These are phyloP conservation scores for Epiperipatus broadwayi DNA, from an alignment of 2,888 invertebrate genomes.

Conservation along the genomic window DNA sequence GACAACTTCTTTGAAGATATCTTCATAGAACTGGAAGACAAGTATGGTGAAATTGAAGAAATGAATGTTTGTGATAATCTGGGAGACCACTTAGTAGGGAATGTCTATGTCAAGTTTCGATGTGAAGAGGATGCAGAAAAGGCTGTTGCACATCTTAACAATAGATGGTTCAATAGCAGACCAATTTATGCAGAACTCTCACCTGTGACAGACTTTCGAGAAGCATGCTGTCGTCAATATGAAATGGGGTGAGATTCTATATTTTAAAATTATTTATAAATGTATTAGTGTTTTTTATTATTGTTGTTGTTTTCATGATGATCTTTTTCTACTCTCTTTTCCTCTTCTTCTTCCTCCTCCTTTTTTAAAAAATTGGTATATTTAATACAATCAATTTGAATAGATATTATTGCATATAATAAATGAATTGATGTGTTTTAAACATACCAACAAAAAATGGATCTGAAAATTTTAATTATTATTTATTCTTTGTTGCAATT, in stretches of 20 bases:
- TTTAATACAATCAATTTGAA: too few species aligned
- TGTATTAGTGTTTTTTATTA: neutral
- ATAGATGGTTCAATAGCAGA: constrained; percentile 95
- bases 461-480: too few species aligned
- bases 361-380: too few species aligned
- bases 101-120: constrained; percentile 97
- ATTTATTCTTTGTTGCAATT: too few species aligned
- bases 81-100: constrained; percentile 93
- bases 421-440: too few species aligned
- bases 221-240: constrained; percentile 97
- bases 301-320: constrained; percentile 6
- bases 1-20: constrained; percentile 99
- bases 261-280: constrained; percentile 1
- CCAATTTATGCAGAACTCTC: constrained; percentile 96
- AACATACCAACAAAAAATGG: too few species aligned
- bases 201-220: constrained; percentile 96
- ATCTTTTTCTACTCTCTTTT: too few species aligned
- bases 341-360: too few species aligned
- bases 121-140: constrained; percentile 96
- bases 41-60: constrained; percentile 98
- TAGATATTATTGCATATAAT: too few species aligned
- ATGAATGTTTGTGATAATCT: constrained; percentile 99
- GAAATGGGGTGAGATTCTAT: constrained; percentile 60
- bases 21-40: constrained; percentile 94
- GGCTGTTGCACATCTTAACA: constrained; percentile 87